Conservation (phyloP, 2,113 vertebrate genomes). For the Sciurus niger region DNA sequence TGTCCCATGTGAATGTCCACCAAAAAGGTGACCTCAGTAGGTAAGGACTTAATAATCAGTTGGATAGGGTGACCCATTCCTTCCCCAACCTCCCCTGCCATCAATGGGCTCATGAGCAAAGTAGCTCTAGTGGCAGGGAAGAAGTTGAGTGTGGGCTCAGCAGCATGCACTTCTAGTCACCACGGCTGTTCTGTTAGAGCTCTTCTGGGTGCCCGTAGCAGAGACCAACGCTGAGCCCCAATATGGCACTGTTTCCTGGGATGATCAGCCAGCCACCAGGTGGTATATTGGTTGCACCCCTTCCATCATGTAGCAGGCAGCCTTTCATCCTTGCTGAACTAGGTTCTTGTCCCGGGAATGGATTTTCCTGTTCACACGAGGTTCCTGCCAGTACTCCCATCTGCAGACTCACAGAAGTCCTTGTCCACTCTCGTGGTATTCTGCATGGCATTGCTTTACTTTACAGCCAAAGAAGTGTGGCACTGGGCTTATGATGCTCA, state of each 20-base stretch:
- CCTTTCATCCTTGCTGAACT: neutral
- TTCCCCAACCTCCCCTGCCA: neutral
- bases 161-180: too few species aligned
- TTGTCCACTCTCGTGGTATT: neutral
- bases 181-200: neutral
- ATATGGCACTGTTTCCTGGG: neutral
- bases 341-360: neutral
- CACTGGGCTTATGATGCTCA: accelerated
- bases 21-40: neutral
- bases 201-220: neutral
- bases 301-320: neutral
- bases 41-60: neutral
- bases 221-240: neutral
- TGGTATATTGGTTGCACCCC: neutral
- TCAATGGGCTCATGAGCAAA: neutral
- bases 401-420: neutral
- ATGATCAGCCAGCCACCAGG: neutral
- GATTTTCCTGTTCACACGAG: neutral
- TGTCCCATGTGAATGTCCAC: neutral
- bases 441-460: neutral
- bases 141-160: neutral
- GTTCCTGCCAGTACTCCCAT: neutral
- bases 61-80: neutral
- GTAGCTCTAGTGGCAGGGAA: neutral
- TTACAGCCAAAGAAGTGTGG: neutral